These are phyloP conservation scores for Eristalis intricaria DNA, from an alignment of 2,888 invertebrate genomes.

Conservation along the genomic window DNA sequence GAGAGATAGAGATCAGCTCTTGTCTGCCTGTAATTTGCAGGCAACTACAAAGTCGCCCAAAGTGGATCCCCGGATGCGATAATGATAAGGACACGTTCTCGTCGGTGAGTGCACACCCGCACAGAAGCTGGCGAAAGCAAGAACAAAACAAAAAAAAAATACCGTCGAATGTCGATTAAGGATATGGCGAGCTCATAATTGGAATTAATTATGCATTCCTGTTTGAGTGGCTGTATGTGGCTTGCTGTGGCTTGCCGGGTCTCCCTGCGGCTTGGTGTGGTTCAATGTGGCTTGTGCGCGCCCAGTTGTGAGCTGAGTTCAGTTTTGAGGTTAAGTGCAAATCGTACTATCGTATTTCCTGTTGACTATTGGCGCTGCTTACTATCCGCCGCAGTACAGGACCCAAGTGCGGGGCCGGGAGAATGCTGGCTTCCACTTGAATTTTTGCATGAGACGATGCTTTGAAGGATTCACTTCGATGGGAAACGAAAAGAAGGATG, in stretches of 20 bases:
- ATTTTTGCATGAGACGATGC: slow-evolving; percentile 52
- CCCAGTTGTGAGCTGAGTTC: slow-evolving; percentile 45
- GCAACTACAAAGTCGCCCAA: slow-evolving; percentile 63
- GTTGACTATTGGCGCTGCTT: slow-evolving; percentile 62
- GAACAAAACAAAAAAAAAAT: neutral
- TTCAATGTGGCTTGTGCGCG: neutral
- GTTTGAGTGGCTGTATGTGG: slow-evolving; percentile 65
- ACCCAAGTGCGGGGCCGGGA: slow-evolving; percentile 50
- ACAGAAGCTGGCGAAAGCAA: neutral
- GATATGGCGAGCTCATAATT: slow-evolving; percentile 81
- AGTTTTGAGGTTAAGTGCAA: slow-evolving; percentile 72
- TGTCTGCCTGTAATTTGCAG: slow-evolving; percentile 59
- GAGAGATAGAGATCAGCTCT: slow-evolving; percentile 63
- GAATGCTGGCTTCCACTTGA: slow-evolving; percentile 42
- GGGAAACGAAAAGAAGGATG: neutral
- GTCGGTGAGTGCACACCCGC: neutral
- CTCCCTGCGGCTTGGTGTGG: neutral
- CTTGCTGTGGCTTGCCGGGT: neutral
- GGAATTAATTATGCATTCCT: slow-evolving; percentile 82
- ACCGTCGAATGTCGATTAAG: slow-evolving; percentile 77
- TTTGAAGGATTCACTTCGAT: slow-evolving; percentile 40
- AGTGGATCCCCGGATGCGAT: slow-evolving; percentile 61
- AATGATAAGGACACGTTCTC: slow-evolving; percentile 69
- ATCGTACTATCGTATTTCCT: slow-evolving; percentile 72
- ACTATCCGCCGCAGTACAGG: slow-evolving; percentile 21